A percentile compares a stretch with the other conserved stretches of the same genome.
These are phyloP conservation scores for Nephrotoma guestfalica DNA, from an alignment of 2,888 invertebrate genomes.

Conservation along the genomic window DNA sequence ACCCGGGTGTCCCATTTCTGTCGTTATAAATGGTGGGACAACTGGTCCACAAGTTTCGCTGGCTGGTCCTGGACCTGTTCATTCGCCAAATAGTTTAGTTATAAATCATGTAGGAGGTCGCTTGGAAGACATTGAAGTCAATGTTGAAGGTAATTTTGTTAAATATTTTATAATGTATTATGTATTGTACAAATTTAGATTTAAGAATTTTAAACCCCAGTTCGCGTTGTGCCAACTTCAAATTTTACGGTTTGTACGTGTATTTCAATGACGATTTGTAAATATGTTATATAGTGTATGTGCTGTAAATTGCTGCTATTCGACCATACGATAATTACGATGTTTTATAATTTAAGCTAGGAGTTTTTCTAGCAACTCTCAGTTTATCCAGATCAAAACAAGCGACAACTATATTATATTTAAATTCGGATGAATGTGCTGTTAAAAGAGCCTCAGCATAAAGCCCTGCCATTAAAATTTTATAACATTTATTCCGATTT, in stretches of 20 bases:
- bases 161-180: constrained; percentile 16
- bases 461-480: no score
- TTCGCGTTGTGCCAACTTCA: neutral
- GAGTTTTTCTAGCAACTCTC: no score
- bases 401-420: no score
- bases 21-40: constrained; percentile 53
- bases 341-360: neutral
- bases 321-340: neutral
- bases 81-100: constrained; percentile 53
- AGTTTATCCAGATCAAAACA: no score
- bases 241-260: neutral
- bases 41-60: constrained; percentile 54
- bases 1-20: constrained; percentile 81
- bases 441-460: no score
- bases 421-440: no score
- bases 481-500: no score
- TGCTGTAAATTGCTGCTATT: neutral
- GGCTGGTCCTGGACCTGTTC: constrained; percentile 56
- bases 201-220: neutral
- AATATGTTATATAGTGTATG: neutral
- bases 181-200: neutral
- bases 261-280: neutral
- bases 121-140: constrained; percentile 87
- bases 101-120: constrained; percentile 75
- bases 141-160: constrained; percentile 70